Evolutionary conservation across 2,888 invertebrate species (phyloP), one percentile per base, ranked within the genome.

Genomic region (Cantharis flavilabris): DNA sequence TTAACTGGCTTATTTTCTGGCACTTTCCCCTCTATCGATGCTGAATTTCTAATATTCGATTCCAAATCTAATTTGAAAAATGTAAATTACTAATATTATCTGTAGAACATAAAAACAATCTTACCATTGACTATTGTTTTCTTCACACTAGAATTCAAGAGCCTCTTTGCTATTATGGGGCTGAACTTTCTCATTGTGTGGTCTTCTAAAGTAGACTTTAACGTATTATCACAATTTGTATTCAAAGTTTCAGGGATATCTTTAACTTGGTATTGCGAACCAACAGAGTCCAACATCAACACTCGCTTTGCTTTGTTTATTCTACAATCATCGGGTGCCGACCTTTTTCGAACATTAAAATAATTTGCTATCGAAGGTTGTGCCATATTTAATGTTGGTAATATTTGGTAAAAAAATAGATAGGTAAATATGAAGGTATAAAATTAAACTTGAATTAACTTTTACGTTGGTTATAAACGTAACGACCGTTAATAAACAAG

Each of bases 321-420:
- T 79, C 89, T 88, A 73, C 89, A 85, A 85, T 95, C 95, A 71
- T 95, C 94, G 9, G 89, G 87, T n/a, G 93, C 94, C 76, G 92
- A 90, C 83, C 95, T 91, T 89, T 96, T 96, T 85, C 95, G 91
- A 84, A 92, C 93, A 86, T 91, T 93, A 87, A 95, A 96, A 90
- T 91, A 96, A 80, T 92, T 91, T 79, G 93, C 93, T 76, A 96
- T 91, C 71, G 94, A 93, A 83, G 94, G 93, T 88, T 96, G 95
- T 80, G 95, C 92, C 95, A 95, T 95, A 49, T 49, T 49, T n/a
- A 49, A 13, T 49, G 85, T 83, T 85, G 49, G 33, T 20, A 20
- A 20, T 20, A 20, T 20, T 20, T 20, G 13, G 5, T 49, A n/a
- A 49, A 33, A 33, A 49, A 49, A 49, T 33, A 33, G 3, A 33